phyloP scores from a whole-genome alignment of 2,888 invertebrate species.

The Encarsia formosa region DNA sequence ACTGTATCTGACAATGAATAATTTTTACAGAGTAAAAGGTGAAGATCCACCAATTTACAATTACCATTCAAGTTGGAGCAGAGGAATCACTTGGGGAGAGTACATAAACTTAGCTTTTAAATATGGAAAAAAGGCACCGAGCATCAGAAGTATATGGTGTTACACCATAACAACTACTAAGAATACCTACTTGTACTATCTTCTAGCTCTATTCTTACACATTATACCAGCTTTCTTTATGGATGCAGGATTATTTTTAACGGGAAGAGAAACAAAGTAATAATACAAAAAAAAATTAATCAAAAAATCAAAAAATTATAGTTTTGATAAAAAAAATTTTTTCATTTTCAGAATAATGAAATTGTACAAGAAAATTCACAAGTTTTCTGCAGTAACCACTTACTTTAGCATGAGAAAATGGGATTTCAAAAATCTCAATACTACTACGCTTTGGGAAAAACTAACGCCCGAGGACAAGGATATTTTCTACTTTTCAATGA shows the following conservation, averaged over 20 bases:
- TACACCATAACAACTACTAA: slow-evolving; percentile 52
- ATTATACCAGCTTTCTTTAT: slow-evolving; percentile 61
- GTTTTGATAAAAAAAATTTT: neutral
- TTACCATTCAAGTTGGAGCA: slow-evolving; percentile 58
- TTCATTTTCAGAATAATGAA: slow-evolving; percentile 49
- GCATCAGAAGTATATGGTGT: slow-evolving; percentile 42
- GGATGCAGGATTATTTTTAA: slow-evolving; percentile 55
- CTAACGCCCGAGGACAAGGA: slow-evolving; percentile 49
- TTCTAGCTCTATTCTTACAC: slow-evolving; percentile 60
- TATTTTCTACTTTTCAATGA: slow-evolving; percentile 52
- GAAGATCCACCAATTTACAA: slow-evolving; percentile 57
- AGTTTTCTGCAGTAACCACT: slow-evolving; percentile 50
- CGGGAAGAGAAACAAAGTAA: slow-evolving; percentile 57
- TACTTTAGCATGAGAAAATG: slow-evolving; percentile 53
- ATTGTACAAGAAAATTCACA: slow-evolving; percentile 53
- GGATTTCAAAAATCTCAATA: slow-evolving; percentile 39
- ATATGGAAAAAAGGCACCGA: slow-evolving; percentile 40
- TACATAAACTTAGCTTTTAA: slow-evolving; percentile 47
- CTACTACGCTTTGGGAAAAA: slow-evolving; percentile 47
- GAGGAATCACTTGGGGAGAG: slow-evolving; percentile 58
- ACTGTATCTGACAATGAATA: no score
- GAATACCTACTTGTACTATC: slow-evolving; percentile 47
- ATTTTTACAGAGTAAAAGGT: slow-evolving; percentile 28
- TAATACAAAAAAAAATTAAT: neutral
- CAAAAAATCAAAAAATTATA: neutral